Evolutionary conservation across 2,888 invertebrate species (phyloP), one percentile per base, ranked within the genome.

Genomic region (Tachina lurida): DNA sequence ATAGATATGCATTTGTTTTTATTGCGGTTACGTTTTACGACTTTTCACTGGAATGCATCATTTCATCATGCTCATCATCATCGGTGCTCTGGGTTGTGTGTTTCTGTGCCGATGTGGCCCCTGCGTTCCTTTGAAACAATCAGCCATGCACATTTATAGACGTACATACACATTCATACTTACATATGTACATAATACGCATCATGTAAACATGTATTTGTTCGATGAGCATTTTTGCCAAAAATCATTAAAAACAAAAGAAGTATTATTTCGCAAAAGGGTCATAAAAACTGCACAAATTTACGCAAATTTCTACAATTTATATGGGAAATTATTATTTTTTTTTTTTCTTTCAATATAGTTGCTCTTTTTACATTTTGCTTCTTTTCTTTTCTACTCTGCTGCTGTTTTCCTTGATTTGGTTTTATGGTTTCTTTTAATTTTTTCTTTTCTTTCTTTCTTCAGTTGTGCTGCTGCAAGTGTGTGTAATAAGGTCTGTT

Each of bases 11-110:
- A 88, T 88, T 86, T 88, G 87, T 87, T 88, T 88, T 88, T 88
- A 88, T 88, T 88, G 88, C 83, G 87, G 87, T 87, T 88, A 87
- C 88, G 88, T 88, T 88, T 88, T 88, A 88, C 88, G 88, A 88
- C 86, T 88, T 87, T 86, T 79, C 83, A 87, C 85, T 87, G 86
- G 87, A 88, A 87, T 87, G 88, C 87, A 88, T 87, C 87, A 88
- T 88, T 87, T 85, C 86, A 86, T 75, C 83, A 68, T 75, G 68
- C 60, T 81, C 60, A 54, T 81, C 60, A 54, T 81, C 78, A 62
- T 76, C 56, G n/a, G 45, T 47, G 31, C 17, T 62, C 7, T 31
- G 31, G 22, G 17, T 39, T 39, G 43, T 56, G 68, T 67, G 31
- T 56, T 68, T 58, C 63, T 63, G 41, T 70, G 22, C 56, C 58